Percentiles rank a stretch among this genome's conserved stretches.
Evolutionary conservation across 2,797 vertebrate genomes (phyloP).

Genomic region (Muscicapa comitata): DNA sequence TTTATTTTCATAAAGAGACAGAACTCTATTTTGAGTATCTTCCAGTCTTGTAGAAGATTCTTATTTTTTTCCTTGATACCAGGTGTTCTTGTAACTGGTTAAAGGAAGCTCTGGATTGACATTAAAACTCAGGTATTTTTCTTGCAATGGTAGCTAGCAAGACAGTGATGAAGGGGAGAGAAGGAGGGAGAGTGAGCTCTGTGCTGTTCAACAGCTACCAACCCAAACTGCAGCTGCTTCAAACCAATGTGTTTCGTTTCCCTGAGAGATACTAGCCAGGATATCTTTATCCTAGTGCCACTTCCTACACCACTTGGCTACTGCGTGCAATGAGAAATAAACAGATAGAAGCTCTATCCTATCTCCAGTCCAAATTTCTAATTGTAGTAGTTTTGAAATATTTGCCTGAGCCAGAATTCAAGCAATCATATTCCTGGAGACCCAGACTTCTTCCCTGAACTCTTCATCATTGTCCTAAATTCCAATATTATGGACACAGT

Average conservation of each 20-base stretch:
- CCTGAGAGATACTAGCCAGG: not conserved
- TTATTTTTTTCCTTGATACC: not conserved
- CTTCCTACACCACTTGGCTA: not conserved
- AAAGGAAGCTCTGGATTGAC: not conserved
- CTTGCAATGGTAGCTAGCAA: not conserved
- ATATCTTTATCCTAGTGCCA: not conserved
- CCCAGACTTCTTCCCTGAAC: no score
- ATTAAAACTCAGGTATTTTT: not conserved
- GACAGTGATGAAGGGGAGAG: fast-evolving
- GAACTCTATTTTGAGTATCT: not conserved
- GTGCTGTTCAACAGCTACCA: not conserved
- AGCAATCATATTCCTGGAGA: not conserved
- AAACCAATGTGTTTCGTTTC: not conserved
- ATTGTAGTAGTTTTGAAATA: not conserved
- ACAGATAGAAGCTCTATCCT: not conserved
- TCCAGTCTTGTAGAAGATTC: not conserved
- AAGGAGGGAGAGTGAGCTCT: not conserved
- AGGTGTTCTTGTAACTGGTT: not conserved
- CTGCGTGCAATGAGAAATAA: not conserved
- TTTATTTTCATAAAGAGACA: not conserved
- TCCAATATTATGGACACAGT: not conserved
- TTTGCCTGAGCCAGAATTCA: not conserved
- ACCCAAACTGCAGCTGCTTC: not conserved
- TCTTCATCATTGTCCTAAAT: not conserved
- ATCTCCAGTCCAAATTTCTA: not conserved